Percentiles rank a stretch among this genome's conserved stretches.
phyloP scores from a whole-genome alignment of 2,797 vertebrate species.

The Sebastes kiyomatsui region DNA sequence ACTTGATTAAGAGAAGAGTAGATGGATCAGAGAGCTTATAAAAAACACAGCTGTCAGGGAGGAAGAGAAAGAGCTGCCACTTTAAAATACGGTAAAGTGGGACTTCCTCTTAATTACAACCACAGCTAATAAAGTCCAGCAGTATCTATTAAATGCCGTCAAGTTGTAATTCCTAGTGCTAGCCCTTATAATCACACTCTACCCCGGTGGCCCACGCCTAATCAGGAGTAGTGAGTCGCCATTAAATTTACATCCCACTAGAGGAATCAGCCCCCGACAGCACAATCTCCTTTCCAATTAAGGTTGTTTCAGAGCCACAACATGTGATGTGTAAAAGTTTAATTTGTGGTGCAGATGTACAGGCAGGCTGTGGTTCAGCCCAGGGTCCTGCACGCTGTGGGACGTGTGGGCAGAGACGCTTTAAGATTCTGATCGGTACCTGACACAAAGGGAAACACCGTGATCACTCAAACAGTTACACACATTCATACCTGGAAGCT shows the following conservation, averaged over 20 bases:
- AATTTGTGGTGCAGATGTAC: neutral
- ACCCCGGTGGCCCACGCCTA: slow-evolving; percentile 25
- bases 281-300: slow-evolving; percentile 34
- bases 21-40: neutral
- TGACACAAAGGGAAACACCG: neutral
- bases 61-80: slow-evolving; percentile 2
- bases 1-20: neutral
- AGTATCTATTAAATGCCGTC: slow-evolving; percentile 45
- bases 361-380: neutral
- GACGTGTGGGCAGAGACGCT: neutral
- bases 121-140: slow-evolving; percentile 47
- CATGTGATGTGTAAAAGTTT: slow-evolving; percentile 4
- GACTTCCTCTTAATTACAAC: slow-evolving; percentile 55
- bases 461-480: neutral
- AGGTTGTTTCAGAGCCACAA: slow-evolving; percentile 9
- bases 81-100: slow-evolving; percentile 18
- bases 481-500: neutral
- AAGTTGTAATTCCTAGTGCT: slow-evolving; percentile 45
- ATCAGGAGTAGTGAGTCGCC: slow-evolving; percentile 43
- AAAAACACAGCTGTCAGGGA: neutral
- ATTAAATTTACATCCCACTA: slow-evolving; percentile 55
- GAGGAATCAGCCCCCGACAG: slow-evolving; percentile 27
- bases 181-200: slow-evolving; percentile 49
- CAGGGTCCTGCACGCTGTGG: neutral
- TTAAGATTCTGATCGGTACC: neutral